A percentile compares a stretch with the other conserved stretches of the same genome.
Conservation (phyloP, 2,888 invertebrate genomes). For the Dryomyza anilis region DNA sequence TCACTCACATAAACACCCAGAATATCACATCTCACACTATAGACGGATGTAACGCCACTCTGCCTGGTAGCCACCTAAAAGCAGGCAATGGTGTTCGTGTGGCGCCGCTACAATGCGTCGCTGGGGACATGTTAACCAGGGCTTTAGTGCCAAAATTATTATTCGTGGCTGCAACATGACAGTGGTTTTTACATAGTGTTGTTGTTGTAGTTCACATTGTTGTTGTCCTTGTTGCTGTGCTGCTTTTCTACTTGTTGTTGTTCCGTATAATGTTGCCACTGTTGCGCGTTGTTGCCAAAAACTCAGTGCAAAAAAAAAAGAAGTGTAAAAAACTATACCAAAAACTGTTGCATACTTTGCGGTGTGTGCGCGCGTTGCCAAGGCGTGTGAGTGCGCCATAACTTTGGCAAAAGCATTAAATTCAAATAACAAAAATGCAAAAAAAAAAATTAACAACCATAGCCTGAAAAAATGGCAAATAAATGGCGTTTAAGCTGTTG, state of each 20-base stretch:
- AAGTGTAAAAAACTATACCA: constrained; percentile 32
- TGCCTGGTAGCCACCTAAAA: constrained; percentile 26
- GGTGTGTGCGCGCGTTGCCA: constrained; percentile 31
- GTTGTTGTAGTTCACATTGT: no score
- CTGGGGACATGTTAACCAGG: constrained; percentile 60
- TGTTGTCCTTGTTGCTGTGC: no score
- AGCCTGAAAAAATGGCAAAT: not conserved
- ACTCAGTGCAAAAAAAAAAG: not conserved
- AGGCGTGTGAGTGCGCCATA: not conserved
- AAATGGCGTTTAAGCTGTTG: constrained; percentile 38
- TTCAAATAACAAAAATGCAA: not conserved
- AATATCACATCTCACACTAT: no score
- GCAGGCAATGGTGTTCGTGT: not conserved
- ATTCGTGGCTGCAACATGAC: constrained; percentile 48
- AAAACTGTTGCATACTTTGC: constrained; percentile 46
- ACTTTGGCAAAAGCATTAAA: not conserved
- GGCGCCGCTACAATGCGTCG: constrained; percentile 34
- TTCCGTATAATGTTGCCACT: not conserved
- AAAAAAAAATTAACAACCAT: constrained; percentile 10
- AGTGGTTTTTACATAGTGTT: constrained; percentile 40
- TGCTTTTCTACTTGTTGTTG: not conserved
- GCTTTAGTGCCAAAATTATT: constrained; percentile 59
- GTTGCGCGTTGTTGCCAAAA: not conserved
- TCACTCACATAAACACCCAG: no score
- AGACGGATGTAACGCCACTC: constrained; percentile 21